These are phyloP conservation scores for Poeciliopsis gracilis DNA, from an alignment of 2,797 vertebrate species.

Conservation along the genomic window DNA sequence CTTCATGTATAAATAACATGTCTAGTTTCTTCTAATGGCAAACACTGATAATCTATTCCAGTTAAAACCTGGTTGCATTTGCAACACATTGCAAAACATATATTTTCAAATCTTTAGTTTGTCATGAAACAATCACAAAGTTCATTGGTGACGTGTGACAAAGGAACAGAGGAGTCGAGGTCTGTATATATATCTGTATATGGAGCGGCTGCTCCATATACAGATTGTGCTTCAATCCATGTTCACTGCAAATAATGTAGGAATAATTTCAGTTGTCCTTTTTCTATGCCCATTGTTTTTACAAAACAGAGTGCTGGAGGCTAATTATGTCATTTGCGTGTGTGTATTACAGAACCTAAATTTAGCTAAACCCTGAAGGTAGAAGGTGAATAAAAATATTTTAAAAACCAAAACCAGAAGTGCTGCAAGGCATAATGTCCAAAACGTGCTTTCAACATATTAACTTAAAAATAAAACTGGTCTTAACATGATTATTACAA, in stretches of 20 bases:
- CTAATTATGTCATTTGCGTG: background rate
- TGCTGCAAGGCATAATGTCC: background rate
- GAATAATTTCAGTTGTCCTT: background rate
- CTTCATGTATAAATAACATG: background rate
- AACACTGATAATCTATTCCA: background rate
- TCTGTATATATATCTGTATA: too few relatives aligned
- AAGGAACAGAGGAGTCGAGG: too few relatives aligned
- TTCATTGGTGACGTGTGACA: background rate
- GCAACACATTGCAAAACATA: background rate
- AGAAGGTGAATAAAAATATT: background rate
- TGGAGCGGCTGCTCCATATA: too few relatives aligned
- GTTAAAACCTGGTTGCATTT: background rate
- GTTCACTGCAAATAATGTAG: background rate
- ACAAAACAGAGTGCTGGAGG: background rate
- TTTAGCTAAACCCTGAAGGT: background rate
- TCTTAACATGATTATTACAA: background rate
- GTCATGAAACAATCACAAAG: background rate
- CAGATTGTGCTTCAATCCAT: background rate
- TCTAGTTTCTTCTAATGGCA: background rate
- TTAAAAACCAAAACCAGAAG: background rate
- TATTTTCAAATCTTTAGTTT: background rate
- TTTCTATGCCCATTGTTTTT: background rate
- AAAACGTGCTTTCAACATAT: background rate
- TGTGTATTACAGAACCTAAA: conserved; percentile 1
- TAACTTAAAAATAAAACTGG: background rate